Conservation (phyloP, 1,140 invertebrate genomes). For the Melitaea cinxia region DNA sequence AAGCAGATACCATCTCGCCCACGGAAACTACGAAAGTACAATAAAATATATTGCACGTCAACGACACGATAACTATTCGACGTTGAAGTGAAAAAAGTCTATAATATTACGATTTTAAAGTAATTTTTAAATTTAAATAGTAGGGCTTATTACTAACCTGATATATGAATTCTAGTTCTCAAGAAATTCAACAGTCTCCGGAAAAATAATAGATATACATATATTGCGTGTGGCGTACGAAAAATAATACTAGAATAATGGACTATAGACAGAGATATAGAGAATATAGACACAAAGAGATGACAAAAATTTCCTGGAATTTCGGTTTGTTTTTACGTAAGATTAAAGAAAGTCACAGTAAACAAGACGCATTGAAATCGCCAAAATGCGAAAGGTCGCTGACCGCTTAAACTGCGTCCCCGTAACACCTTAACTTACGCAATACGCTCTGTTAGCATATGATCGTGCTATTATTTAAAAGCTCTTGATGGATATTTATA, state of each 20-base stretch:
- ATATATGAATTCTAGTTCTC: too few relatives aligned
- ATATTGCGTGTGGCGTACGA: too few relatives aligned
- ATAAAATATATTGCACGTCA: constrained; percentile 27
- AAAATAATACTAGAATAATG: too few relatives aligned
- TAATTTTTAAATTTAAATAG: neutral
- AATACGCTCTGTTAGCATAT: constrained; percentile 33
- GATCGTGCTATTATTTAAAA: neutral
- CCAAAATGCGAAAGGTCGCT: constrained; percentile 59
- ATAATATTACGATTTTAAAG: neutral
- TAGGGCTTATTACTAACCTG: too few relatives aligned
- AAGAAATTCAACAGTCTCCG: too few relatives aligned
- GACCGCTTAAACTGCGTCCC: constrained; percentile 53
- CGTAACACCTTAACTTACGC: constrained; percentile 56
- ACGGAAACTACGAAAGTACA: constrained; percentile 59
- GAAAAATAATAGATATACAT: too few relatives aligned
- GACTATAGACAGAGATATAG: too few relatives aligned
- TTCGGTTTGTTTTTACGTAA: neutral
- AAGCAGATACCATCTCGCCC: constrained; percentile 61
- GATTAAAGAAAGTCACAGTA: constrained; percentile 42
- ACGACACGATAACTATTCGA: constrained; percentile 38
- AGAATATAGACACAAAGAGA: too few relatives aligned
- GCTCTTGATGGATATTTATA: neutral
- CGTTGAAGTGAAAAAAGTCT: too few relatives aligned
- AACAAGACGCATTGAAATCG: constrained; percentile 43
- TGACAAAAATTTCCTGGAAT: too few relatives aligned